These are phyloP conservation scores for Dione vanillae DNA, from an alignment of 2,888 invertebrate species.

Conservation along the genomic window DNA sequence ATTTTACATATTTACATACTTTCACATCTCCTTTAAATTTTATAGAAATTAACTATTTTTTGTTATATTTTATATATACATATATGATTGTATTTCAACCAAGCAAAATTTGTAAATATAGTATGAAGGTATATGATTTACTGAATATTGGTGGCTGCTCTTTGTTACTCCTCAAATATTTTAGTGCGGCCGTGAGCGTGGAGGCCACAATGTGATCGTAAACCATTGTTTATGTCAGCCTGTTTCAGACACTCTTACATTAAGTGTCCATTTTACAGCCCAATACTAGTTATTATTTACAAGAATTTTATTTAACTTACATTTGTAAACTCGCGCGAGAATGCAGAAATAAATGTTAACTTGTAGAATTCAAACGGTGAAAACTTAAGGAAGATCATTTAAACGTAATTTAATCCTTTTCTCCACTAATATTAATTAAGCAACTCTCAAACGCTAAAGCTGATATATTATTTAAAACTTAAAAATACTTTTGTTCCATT, in stretches of 20 bases:
- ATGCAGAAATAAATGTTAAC: neutral
- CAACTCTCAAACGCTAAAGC: too few species aligned
- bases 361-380: conserved; percentile 3
- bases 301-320: neutral
- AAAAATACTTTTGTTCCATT: too few species aligned
- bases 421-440: neutral
- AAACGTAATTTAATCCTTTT: too few species aligned
- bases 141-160: neutral
- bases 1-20: too few species aligned
- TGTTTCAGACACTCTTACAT: conserved; percentile 10
- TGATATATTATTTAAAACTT: too few species aligned
- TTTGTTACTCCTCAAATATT: conserved; percentile 9
- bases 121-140: conserved; percentile 1
- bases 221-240: conserved; percentile 18
- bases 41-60: too few species aligned
- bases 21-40: too few species aligned
- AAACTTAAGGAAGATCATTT: too few species aligned
- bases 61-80: too few species aligned
- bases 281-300: neutral
- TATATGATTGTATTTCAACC: too few species aligned
- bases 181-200: conserved; percentile 43
- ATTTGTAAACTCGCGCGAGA: neutral
- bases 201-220: conserved; percentile 7
- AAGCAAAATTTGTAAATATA: neutral
- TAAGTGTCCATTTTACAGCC: conserved; percentile 10